phyloP scores from a whole-genome alignment of 2,888 invertebrate genomes.

The Sinotaia quadrata region DNA sequence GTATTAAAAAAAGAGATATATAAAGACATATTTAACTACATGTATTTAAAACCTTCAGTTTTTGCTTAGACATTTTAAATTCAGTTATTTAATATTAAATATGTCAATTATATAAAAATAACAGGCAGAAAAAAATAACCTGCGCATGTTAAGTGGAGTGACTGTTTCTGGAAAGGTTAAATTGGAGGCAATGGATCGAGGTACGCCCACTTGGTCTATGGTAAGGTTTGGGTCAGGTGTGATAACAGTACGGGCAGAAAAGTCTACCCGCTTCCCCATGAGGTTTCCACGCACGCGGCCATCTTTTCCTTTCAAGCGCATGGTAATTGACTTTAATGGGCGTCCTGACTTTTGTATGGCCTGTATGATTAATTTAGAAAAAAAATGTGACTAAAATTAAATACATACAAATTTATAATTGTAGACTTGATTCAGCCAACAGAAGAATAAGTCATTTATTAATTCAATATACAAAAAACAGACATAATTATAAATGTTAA shows the following conservation, averaged over 20 bases:
- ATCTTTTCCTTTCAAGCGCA: conserved; percentile 96
- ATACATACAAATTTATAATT: too few species aligned
- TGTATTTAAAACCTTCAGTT: too few species aligned
- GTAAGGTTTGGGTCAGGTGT: conserved; percentile 78
- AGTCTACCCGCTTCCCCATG: conserved; percentile 99
- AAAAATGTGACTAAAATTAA: too few species aligned
- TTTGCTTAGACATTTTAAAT: too few species aligned
- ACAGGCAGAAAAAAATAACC: conserved; percentile 76
- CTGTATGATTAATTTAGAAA: too few species aligned
- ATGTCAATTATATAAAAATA: background rate
- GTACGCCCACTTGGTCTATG: conserved; percentile 98
- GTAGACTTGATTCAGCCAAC: too few species aligned
- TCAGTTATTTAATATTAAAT: background rate
- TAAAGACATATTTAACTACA: too few species aligned
- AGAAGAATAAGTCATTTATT: too few species aligned
- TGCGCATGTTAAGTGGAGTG: conserved; percentile 98
- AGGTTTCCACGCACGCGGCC: conserved; percentile 98
- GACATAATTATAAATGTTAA: too few species aligned
- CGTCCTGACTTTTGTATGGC: conserved; percentile 99
- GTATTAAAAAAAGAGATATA: too few species aligned
- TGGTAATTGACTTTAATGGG: conserved; percentile 97
- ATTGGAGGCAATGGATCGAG: conserved; percentile 97
- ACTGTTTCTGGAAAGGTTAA: conserved; percentile 99
- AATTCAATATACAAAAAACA: too few species aligned
- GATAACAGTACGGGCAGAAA: conserved; percentile 96